Conservation (phyloP, 2,888 invertebrate species). For the Sipha maydis region DNA sequence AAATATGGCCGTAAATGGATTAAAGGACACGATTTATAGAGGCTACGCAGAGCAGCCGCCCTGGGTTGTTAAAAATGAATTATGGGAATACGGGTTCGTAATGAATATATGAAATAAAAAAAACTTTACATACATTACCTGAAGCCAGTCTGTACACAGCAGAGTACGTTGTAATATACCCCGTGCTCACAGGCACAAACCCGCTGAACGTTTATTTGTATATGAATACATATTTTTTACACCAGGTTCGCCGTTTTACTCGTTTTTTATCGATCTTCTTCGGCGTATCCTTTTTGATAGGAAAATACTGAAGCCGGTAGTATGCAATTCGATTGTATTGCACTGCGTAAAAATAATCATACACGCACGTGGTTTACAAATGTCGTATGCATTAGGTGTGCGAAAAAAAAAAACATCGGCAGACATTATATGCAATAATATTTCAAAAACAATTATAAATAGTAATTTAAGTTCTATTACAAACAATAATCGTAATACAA, state of each 20-base stretch:
- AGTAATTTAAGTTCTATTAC: no score
- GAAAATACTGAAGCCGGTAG: not conserved
- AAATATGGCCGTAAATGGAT: conserved; percentile 60
- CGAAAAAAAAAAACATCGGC: no score
- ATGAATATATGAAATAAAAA: conserved; percentile 56
- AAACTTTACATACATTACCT: conserved; percentile 7
- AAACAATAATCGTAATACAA: no score
- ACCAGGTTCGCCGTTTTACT: not conserved
- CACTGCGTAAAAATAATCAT: no score
- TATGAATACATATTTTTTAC: not conserved
- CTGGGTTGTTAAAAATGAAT: conserved; percentile 61
- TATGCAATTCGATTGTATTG: no score
- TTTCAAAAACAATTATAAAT: no score
- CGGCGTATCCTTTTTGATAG: not conserved
- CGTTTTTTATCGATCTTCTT: not conserved
- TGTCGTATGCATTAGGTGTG: no score
- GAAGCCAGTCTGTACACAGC: not conserved
- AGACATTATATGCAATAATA: no score
- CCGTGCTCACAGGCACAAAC: not conserved
- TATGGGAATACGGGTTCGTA: conserved; percentile 57
- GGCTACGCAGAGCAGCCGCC: conserved; percentile 32
- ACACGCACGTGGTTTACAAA: no score
- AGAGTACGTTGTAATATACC: not conserved
- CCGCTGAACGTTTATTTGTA: not conserved
- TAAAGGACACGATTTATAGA: conserved; percentile 61